Percentiles rank a stretch among this genome's conserved stretches.
phyloP scores from a whole-genome alignment of 2,888 invertebrate genomes.

The Melipona bicolor region DNA sequence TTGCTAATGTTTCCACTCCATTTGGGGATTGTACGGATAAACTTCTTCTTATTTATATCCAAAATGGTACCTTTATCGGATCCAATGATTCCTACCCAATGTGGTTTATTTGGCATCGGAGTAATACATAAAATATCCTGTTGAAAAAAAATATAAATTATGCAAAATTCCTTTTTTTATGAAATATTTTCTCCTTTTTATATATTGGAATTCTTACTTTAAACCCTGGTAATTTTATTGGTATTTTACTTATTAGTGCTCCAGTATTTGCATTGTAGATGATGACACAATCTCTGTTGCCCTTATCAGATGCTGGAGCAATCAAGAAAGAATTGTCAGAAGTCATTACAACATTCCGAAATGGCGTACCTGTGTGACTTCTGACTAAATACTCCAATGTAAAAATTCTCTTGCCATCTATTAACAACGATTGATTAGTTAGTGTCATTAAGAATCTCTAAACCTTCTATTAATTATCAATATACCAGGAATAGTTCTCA shows the following conservation, averaged over 20 bases:
- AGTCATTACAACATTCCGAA: conserved; percentile 92
- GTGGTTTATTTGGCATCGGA: conserved; percentile 93
- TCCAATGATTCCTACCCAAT: conserved; percentile 94
- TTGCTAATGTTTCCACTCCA: conserved; percentile 96
- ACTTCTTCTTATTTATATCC: conserved; percentile 94
- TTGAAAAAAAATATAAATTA: conserved; percentile 1
- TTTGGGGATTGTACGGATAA: conserved; percentile 93
- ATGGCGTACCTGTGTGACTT: conserved; percentile 88
- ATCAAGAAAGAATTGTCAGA: conserved; percentile 92
- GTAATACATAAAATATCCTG: conserved; percentile 91
- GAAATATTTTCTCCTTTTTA: not conserved
- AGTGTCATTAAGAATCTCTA: not conserved
- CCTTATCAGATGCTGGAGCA: conserved; percentile 92
- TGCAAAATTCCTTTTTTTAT: not conserved
- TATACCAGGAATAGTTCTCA: conserved; percentile 90
- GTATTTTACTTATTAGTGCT: conserved; percentile 85
- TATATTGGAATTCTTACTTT: conserved; percentile 84
- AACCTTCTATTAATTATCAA: not conserved
- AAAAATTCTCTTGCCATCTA: conserved; percentile 91
- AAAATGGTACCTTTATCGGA: conserved; percentile 95
- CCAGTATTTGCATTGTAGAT: conserved; percentile 94
- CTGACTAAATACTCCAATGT: conserved; percentile 93
- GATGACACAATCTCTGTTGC: conserved; percentile 91
- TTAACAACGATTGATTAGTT: not conserved
- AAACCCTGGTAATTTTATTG: conserved; percentile 85